Evolutionary conservation across 2,888 invertebrate genomes (phyloP).

Genomic region (Leptothorax acervorum): DNA sequence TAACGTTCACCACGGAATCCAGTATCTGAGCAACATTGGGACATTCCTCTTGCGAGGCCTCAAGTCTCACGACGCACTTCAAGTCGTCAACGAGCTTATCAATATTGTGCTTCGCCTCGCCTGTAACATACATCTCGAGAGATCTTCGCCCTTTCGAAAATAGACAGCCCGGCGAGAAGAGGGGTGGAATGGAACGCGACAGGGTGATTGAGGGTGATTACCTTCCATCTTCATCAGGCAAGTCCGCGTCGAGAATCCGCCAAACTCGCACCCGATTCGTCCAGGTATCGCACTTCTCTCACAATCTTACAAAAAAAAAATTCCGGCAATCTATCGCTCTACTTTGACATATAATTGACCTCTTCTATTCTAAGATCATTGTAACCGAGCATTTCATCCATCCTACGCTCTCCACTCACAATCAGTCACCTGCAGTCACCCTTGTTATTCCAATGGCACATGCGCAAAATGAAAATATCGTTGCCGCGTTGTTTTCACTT

Average conservation of each 20-base stretch:
- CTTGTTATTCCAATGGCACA: neutral
- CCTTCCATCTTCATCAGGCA: conserved; percentile 16
- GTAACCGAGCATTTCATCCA: neutral
- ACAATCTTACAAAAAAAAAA: neutral
- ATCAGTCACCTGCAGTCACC: neutral
- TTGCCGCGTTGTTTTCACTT: neutral
- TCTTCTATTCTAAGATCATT: neutral
- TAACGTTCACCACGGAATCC: conserved; percentile 75
- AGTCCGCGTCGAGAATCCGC: neutral
- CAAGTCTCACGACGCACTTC: conserved; percentile 67
- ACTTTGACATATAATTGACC: neutral
- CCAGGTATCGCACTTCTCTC: neutral
- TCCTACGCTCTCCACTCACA: neutral
- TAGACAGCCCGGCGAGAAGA: neutral
- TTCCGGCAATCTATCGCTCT: neutral
- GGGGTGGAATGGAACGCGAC: neutral
- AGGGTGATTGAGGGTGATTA: neutral
- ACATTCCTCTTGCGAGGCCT: conserved; percentile 54
- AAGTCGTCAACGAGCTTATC: conserved; percentile 75
- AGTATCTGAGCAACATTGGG: conserved; percentile 71
- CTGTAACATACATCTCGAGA: conserved; percentile 55
- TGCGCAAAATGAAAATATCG: neutral
- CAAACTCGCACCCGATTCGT: neutral
- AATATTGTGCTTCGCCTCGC: conserved; percentile 72
- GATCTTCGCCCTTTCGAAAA: neutral